These are phyloP conservation scores for Cephonodes hylas DNA, from an alignment of 2,888 invertebrate species.

Conservation along the genomic window DNA sequence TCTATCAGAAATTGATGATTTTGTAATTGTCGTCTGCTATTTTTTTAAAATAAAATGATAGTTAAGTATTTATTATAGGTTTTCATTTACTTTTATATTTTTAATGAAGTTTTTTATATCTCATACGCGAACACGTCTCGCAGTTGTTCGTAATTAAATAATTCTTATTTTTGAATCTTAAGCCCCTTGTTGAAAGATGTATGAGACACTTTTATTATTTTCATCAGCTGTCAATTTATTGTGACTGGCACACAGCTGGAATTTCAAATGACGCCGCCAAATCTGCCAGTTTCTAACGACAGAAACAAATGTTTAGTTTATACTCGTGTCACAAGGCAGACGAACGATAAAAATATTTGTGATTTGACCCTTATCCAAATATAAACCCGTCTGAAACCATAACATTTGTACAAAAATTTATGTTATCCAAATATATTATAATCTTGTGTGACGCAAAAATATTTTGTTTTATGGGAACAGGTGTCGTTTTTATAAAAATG, in stretches of 20 bases:
- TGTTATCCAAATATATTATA: slow-evolving; percentile 17
- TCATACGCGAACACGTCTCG: too few species aligned
- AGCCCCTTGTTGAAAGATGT: too few species aligned
- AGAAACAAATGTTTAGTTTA: neutral
- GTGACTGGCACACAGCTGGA: neutral
- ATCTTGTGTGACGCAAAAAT: slow-evolving; percentile 26
- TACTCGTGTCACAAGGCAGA: neutral
- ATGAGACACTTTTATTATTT: neutral
- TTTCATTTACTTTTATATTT: too few species aligned
- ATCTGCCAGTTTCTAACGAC: too few species aligned
- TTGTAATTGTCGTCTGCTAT: neutral
- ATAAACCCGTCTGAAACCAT: slow-evolving; percentile 9
- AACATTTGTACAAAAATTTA: slow-evolving; percentile 17
- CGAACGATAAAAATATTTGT: neutral
- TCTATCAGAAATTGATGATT: neutral
- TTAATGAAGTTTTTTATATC: too few species aligned
- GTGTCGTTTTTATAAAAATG: slow-evolving; percentile 18
- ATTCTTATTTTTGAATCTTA: too few species aligned
- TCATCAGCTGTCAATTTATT: neutral
- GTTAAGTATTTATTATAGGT: too few species aligned
- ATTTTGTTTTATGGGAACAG: slow-evolving; percentile 29
- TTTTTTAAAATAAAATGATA: too few species aligned
- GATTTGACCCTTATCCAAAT: slow-evolving; percentile 12
- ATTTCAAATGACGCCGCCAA: neutral
- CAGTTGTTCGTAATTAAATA: too few species aligned